Base-by-base conservation (phyloP, 1,140 invertebrate species). In the Cydia pomonella region DNA sequence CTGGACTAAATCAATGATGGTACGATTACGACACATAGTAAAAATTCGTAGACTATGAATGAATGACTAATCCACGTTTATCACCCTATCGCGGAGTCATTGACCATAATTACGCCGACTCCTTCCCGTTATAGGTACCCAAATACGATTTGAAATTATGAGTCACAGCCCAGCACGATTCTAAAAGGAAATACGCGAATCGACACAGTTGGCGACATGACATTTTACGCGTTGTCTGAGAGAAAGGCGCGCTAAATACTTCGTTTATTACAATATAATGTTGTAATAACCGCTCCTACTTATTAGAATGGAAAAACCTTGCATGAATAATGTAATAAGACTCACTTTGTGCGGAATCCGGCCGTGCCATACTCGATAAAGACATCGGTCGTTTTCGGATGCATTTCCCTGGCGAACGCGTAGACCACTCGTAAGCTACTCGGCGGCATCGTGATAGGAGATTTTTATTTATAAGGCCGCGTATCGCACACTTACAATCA, bases 371-470 rank as follows among this genome's bases (percentile, higher is more conserved):
- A 96, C 86, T 95, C 93, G 78, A 96, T 94, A 81, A 94, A 93
- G 79, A 93, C 88, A 82, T 94, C 95, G 44, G 92, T 94, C 16
- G 92, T 94, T 89, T 95, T 95, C n/a, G 95, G 95, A 87, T 96
- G 95, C 95, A 95, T 95, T 94, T 96, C 95, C 92, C 95, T 93
- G 69, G 95, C 95, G 92, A 96, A 96, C 85, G 95, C 95, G 93
- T 95, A 96, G 76, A 95, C 94, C 53, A 94, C 94, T 91, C 94
- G 91, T 87, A 92, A 89, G 84, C 91, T 92, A 91, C 90, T 93
- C 82, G 91, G 90, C 79, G 91, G 90, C 91, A 93, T 93, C 85
- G 77, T 93, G 84, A 80, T 83, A 76, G 77, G 82, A 78, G 84
- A 87, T 85, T 86, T 88, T 89, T 88, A 86, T 93, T 91, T 92